These are phyloP conservation scores for Crambe crambe DNA, from an alignment of 37 sponge, comb jelly and placozoan genomes.

Conservation along the genomic window DNA sequence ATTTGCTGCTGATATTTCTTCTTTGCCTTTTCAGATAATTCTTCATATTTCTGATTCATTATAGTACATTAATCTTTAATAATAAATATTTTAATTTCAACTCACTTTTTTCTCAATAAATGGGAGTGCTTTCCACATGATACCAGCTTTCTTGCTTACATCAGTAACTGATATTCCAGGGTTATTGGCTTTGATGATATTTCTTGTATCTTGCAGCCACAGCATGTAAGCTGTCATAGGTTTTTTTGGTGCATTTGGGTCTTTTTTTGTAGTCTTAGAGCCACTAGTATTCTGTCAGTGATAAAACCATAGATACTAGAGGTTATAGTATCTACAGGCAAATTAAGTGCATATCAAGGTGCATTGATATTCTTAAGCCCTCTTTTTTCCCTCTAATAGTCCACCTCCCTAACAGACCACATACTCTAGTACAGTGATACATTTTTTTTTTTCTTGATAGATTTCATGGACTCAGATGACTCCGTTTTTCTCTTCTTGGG, in stretches of 20 bases:
- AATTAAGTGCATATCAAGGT: no score
- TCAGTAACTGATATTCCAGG: conserved; percentile 71
- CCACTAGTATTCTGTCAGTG: neutral
- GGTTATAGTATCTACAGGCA: neutral
- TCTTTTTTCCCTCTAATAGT: no score
- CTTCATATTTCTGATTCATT: conserved; percentile 59
- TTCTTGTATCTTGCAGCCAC: conserved; percentile 85
- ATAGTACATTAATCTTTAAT: neutral
- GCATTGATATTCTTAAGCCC: no score
- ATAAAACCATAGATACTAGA: neutral
- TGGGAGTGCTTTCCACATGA: conserved; percentile 77
- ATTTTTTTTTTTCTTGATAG: conserved; percentile 34
- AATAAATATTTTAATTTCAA: neutral
- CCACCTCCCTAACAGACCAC: no score
- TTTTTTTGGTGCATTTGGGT: conserved; percentile 91
- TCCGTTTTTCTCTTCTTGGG: conserved; percentile 50
- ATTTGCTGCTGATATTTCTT: conserved; percentile 59
- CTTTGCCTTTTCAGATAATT: conserved; percentile 47
- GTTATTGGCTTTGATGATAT: conserved; percentile 66
- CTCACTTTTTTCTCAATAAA: conserved; percentile 69
- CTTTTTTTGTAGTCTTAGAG: conserved; percentile 49
- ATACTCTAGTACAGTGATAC: neutral
- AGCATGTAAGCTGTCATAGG: conserved; percentile 89
- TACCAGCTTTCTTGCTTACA: conserved; percentile 86
- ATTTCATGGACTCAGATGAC: conserved; percentile 14